Evolutionary conservation across 1,140 invertebrate species (phyloP).

Genomic region (Dolichoris vasculosae): DNA sequence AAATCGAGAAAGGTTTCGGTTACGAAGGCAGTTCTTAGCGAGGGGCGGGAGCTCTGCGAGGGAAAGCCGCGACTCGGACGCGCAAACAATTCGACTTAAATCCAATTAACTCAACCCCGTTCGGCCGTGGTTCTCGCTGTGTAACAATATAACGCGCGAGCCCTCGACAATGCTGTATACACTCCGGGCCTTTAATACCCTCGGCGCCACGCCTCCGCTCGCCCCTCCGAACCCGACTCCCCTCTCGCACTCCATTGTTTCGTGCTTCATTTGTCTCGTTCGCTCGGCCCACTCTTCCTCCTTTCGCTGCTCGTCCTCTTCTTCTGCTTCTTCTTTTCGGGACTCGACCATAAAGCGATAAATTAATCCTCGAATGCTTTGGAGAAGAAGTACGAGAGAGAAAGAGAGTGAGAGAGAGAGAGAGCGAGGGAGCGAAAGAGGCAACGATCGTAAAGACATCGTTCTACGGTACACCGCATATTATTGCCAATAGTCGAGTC

Average conservation of each 20-base stretch:
- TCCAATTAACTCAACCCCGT: slow-evolving; percentile 70
- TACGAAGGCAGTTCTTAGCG: not conserved
- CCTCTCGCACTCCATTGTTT: slow-evolving; percentile 70
- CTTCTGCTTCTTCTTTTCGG: slow-evolving; percentile 51
- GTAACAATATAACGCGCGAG: slow-evolving; percentile 9
- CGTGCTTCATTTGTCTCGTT: slow-evolving; percentile 72
- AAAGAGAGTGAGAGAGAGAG: not conserved
- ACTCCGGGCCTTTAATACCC: slow-evolving; percentile 66
- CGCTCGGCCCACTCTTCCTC: slow-evolving; percentile 54
- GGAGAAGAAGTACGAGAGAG: slow-evolving; percentile 16
- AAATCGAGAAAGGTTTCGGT: slow-evolving; percentile 4
- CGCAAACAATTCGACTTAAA: slow-evolving; percentile 70
- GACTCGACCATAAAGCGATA: slow-evolving; percentile 67
- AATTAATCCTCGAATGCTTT: slow-evolving; percentile 66
- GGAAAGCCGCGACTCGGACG: slow-evolving; percentile 35
- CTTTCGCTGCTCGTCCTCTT: slow-evolving; percentile 44
- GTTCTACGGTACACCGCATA: slow-evolving; percentile 66
- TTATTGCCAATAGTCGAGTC: slow-evolving; percentile 64
- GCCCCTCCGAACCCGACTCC: slow-evolving; percentile 42
- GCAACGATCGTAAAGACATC: slow-evolving; percentile 65
- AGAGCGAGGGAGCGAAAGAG: slow-evolving; percentile 41
- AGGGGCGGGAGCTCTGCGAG: not conserved
- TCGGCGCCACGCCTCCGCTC: slow-evolving; percentile 67
- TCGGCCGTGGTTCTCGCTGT: not conserved
- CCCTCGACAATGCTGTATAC: slow-evolving; percentile 63